Base-by-base conservation (phyloP, 1,140 invertebrate genomes). In the Triops cancriformis region DNA sequence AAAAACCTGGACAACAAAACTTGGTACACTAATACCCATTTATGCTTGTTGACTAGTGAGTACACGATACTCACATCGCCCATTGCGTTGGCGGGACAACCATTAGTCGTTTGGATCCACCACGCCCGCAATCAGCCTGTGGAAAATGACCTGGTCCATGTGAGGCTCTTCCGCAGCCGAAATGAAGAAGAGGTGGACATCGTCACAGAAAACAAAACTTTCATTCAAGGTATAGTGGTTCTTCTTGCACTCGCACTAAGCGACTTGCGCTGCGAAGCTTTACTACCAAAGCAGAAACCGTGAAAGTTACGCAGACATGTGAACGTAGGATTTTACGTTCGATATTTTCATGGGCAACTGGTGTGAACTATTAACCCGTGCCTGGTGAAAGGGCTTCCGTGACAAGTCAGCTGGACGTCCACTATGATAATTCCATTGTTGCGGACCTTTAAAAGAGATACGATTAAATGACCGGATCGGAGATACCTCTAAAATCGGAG, bases 21-120 rank as follows among this genome's bases (percentile, higher is more conserved):
- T 64, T 64, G 51, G 18, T n/a, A 23, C 51, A n/a, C 23, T n/a
- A 64, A n/a, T 64, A 64, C 51, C 51, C 14, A 18, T 64, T 64
- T 18, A n/a, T n/a, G 18, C 18, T 64, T 5, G 51, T 64, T 64
- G 10, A 14, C 23, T 64, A 64, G 51, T 64, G 51, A 64, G 51
- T 64, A 64, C 51, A 64, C 51, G 6, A 5, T 64, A n/a, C 51
- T 64, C 14, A 23, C 51, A 23, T 9, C 51, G 23, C 51, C 51
- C 51, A 14, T 64, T 23, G 51, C 51, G 51, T 64, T 64, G 51
- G 51, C 51, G 51, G 51, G 51, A 64, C 51, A 64, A 64, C 51
- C 51, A 64, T 64, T 64, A 64, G 51, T 64, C 6, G 51, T 64
- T 23, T 64, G 51, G 51, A 64, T 64, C 51, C 51, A 64, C n/a